These are phyloP conservation scores for Atrichornis clamosus DNA, from an alignment of 2,113 vertebrate species.

Conservation along the genomic window DNA sequence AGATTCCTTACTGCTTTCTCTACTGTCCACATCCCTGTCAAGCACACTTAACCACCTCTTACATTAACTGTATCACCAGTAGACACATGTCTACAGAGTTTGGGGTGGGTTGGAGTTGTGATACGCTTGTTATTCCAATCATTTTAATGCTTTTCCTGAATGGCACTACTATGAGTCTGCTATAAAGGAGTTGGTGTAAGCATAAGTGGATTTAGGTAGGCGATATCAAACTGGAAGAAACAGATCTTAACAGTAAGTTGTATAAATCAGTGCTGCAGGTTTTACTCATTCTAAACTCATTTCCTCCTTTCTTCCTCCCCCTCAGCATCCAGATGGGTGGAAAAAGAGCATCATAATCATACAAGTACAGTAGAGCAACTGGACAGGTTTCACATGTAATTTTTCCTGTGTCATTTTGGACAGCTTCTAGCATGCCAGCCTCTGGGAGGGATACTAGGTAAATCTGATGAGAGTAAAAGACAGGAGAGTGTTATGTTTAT, in stretches of 20 bases:
- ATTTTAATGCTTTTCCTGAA: neutral
- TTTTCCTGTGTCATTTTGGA: neutral
- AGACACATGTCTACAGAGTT: neutral
- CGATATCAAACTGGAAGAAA: neutral
- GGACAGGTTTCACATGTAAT: neutral
- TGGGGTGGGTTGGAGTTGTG: neutral
- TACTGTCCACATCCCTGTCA: neutral
- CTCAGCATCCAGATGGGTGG: neutral
- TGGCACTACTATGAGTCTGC: neutral
- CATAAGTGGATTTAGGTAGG: neutral
- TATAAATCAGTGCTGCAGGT: neutral
- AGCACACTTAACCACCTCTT: neutral
- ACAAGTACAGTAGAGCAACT: neutral
- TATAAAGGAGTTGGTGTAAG: neutral
- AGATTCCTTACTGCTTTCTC: neutral
- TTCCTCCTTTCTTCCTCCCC: neutral
- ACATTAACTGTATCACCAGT: neutral
- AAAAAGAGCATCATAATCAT: neutral
- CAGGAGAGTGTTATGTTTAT: slow-evolving; percentile 28
- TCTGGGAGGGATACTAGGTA: neutral
- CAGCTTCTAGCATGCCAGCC: neutral
- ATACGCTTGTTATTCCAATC: neutral
- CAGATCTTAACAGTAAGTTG: neutral
- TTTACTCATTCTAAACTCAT: neutral
- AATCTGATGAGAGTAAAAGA: neutral